phyloP scores from a whole-genome alignment of 1,140 invertebrate genomes.

The Capitella teleta region DNA sequence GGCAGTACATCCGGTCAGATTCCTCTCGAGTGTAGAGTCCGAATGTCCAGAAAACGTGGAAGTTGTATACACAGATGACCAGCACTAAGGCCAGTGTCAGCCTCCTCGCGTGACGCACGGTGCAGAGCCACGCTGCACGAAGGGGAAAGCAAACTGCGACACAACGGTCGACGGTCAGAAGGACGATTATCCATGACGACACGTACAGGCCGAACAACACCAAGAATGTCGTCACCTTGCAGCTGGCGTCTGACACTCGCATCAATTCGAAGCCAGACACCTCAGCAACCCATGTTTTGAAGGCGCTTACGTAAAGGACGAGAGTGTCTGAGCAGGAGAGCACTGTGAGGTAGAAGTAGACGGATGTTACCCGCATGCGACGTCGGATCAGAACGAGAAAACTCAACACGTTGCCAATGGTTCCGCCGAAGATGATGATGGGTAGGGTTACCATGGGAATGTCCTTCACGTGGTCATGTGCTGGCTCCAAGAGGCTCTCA shows the following conservation, averaged over 20 bases:
- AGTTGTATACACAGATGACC: conserved; percentile 3
- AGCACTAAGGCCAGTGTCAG: neutral
- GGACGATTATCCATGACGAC: conserved; percentile 8
- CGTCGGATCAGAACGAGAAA: conserved; percentile 25
- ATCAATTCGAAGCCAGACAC: conserved; percentile 8
- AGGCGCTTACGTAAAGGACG: conserved; percentile 30
- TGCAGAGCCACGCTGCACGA: conserved; percentile 2
- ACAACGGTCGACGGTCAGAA: conserved; percentile 9
- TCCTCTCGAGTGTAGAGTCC: too few relatives aligned
- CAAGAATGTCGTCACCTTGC: conserved; percentile 6
- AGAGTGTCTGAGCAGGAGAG: conserved; percentile 33
- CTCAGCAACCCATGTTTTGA: conserved; percentile 32
- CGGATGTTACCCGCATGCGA: conserved; percentile 26
- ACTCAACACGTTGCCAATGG: conserved; percentile 27
- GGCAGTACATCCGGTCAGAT: too few relatives aligned
- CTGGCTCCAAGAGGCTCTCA: too few relatives aligned
- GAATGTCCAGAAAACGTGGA: conserved; percentile 7
- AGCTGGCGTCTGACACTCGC: neutral
- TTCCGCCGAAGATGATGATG: conserved; percentile 24
- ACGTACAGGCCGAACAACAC: conserved; percentile 1
- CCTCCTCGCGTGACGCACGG: neutral
- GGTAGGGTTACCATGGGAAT: too few relatives aligned
- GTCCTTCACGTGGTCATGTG: too few relatives aligned
- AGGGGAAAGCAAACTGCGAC: conserved; percentile 10
- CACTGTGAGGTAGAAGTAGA: conserved; percentile 32